A percentile compares a stretch with the other conserved stretches of the same genome.
Conservation (phyloP, 2,113 vertebrate species). For the human region DNA sequence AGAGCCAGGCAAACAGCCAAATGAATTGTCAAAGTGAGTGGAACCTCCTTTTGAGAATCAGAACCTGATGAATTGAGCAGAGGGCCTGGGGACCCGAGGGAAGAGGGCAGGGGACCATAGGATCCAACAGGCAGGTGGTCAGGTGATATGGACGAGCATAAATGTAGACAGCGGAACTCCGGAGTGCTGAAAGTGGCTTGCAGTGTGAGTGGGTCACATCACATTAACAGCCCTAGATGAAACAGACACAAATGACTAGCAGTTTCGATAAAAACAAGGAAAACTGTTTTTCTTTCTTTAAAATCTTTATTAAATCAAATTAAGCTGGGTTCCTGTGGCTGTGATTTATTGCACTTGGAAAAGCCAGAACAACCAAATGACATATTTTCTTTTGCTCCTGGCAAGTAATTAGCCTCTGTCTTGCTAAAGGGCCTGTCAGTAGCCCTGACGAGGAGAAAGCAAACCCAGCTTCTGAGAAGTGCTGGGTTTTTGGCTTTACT, state of each 20-base stretch:
- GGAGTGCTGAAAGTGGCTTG: not conserved
- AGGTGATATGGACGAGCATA: too few species aligned
- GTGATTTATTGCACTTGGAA: constrained; percentile 83
- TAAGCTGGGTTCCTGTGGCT: constrained; percentile 29
- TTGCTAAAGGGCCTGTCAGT: constrained; percentile 84
- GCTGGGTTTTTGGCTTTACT: constrained; percentile 73
- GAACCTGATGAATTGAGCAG: not conserved
- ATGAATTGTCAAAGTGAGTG: not conserved
- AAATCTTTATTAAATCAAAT: constrained; percentile 69
- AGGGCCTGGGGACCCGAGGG: not conserved
- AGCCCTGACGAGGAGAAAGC: constrained; percentile 78
- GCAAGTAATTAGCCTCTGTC: constrained; percentile 84
- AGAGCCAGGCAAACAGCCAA: not conserved
- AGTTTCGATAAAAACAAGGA: constrained; percentile 35
- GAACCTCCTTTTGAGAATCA: not conserved
- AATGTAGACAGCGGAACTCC: not conserved
- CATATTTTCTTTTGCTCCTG: constrained; percentile 81
- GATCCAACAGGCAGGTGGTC: not conserved
- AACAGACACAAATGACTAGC: not conserved
- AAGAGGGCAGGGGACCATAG: accelerated
- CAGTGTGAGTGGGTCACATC: not conserved
- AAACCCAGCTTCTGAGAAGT: constrained; percentile 70
- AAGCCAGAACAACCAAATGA: constrained; percentile 76
- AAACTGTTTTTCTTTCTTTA: constrained; percentile 31
- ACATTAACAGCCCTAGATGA: not conserved